Evolutionary conservation across 1,140 invertebrate species (phyloP), one percentile per base, ranked within the genome.

Genomic region (Diplogasteroides magnus): DNA sequence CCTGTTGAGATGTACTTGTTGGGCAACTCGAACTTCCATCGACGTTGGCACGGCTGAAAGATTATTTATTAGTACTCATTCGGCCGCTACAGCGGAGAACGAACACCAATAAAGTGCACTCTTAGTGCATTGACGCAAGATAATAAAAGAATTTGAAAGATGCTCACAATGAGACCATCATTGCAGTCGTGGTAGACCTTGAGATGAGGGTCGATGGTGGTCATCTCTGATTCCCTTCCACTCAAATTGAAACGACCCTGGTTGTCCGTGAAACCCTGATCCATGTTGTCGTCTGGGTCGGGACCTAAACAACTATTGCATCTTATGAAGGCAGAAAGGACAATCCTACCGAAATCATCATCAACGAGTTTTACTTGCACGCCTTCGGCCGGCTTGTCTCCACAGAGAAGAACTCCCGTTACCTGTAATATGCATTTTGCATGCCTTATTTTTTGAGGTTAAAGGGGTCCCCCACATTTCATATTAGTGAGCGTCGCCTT

Each of bases 1-100:
- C 66, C 78, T 32, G 64, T 78, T 28, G 78, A 76, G 57, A 82
- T 82, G 64, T 83, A 82, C 48, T 73, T 64, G 64, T 82, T 83
- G 14, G 80, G 81, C 64, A 82, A 67, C 59, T 83, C 81, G 62
- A 82, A 83, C 65, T 83, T 83, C 80, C 80, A 82, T 11, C 81
- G 71, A 14, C 80, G 74, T 72, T 83, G 80, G 61, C 80, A 82
- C 32, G 81, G 81, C 76, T 80, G 31, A 57, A 82, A 78, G 23
- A 25, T 1, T 37, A 15, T 32, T 3, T 26, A 31, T 37, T 62
- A 31, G n/a, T 59, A 67, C 25, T 48, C 68, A 69, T 23, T 64
- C 25, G n/a, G 25, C 28, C 19, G n/a, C 28, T 23, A 23, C 28
- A 27, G n/a, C n/a, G 2, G 67, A 2, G 13, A 19, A n/a, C n/a